Evolutionary conservation across 1,140 invertebrate species (phyloP).

Genomic region (Hyposmocoma kahamanoa): DNA sequence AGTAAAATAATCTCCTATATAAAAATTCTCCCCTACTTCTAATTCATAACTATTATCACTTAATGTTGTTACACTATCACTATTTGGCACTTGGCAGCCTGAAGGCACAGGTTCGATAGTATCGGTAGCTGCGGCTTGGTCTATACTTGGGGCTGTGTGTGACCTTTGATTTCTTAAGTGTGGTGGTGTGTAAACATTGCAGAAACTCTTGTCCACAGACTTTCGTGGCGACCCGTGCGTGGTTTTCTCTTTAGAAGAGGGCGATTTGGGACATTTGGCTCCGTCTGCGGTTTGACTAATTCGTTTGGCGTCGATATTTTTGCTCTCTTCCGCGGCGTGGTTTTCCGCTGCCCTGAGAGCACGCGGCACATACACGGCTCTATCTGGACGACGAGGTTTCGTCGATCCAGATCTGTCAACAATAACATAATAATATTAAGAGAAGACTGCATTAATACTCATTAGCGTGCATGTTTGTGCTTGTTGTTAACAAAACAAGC

Average conservation of each 20-base stretch:
- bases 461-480: too few relatives aligned
- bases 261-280: constrained; percentile 52
- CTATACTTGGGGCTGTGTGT: constrained; percentile 38
- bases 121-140: constrained; percentile 23
- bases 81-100: constrained; percentile 62
- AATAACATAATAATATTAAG: too few relatives aligned
- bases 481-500: not conserved
- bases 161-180: constrained; percentile 57
- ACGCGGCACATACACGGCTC: constrained; percentile 84
- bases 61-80: constrained; percentile 63
- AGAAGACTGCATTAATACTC: too few relatives aligned
- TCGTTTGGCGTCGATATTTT: constrained; percentile 25
- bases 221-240: constrained; percentile 45
- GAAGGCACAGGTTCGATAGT: constrained; percentile 49
- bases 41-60: constrained; percentile 64
- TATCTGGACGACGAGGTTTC: constrained; percentile 80
- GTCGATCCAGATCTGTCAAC: constrained; percentile 45
- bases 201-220: constrained; percentile 58
- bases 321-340: constrained; percentile 35
- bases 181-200: constrained; percentile 69
- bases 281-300: constrained; percentile 28
- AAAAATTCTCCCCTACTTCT: constrained; percentile 59
- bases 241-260: constrained; percentile 45
- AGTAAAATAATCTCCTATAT: constrained; percentile 67
- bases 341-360: constrained; percentile 76